Base-by-base conservation (phyloP, 2,797 vertebrate species). In the Helicolenus hilgendorfi region DNA sequence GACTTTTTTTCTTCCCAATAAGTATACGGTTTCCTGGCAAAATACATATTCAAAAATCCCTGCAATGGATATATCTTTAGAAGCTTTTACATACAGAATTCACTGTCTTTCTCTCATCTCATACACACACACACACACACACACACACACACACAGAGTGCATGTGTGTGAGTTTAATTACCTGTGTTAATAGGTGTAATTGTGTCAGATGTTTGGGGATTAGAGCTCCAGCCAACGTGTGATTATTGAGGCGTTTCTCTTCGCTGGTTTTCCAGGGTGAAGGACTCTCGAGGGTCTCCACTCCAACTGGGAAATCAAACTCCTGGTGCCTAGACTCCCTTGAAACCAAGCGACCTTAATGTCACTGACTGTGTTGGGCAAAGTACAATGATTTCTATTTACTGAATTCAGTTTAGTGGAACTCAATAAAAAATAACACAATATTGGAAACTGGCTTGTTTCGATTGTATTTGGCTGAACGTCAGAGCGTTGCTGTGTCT, bases 151-250 rank as follows among this genome's bases (percentile, higher is more conserved):
- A 41, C 14, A 56, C 8, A 13, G 14, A 31, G 33, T 27, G 49
- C 9, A 22, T 70, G 74, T 74, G 26, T 45, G 38, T 70, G 49
- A 29, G 77, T 69, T 86, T 94, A 95, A 94, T 92, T 92, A 93
- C 91, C 85, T 91, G 85, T 86, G 83, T 78, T 93, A 91, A 93
- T 92, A 36, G 64, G 77, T 90, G 80, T 92, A 94, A 95, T 89
- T 92, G 89, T 86, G 77, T 92, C 76, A 91, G 87, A 84, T 93
- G 87, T 90, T 90, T 78, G 33, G 92, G 90, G 89, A 95, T 81
- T 81, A 79, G 31, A 88, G 74, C 68, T 69, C 59, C 80, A 86
- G 79, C 85, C 65, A 78, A 74, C 84, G 75, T 87, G 70, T 77
- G 75, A 91, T 92, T 83, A 93, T 77, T 87, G 81, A 77, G 68